phyloP scores from a whole-genome alignment of 1,140 invertebrate species.

The Fopius arisanus region DNA sequence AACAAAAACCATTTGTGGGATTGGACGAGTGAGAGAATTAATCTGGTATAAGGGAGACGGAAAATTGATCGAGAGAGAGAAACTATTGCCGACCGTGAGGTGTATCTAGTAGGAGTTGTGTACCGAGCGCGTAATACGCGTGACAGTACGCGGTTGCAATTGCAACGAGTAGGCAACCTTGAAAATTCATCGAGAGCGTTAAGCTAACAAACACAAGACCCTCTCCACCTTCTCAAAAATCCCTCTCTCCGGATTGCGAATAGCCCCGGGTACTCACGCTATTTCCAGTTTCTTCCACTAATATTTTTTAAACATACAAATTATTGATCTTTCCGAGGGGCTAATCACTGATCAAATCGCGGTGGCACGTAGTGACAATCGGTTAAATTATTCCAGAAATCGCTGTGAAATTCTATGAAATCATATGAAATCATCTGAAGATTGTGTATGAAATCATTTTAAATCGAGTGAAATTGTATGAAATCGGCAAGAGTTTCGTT shows the following conservation, averaged over 20 bases:
- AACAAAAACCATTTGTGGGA: not conserved
- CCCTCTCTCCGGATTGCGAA: constrained; percentile 27
- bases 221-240: constrained; percentile 40
- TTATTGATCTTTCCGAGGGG: too few relatives aligned
- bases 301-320: too few relatives aligned
- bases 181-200: constrained; percentile 36
- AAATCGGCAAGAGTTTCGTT: too few relatives aligned
- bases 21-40: not conserved
- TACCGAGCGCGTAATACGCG: constrained; percentile 18
- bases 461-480: too few relatives aligned
- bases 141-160: constrained; percentile 31
- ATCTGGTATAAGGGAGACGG: constrained; percentile 9
- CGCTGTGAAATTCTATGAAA: too few relatives aligned
- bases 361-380: too few relatives aligned
- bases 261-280: constrained; percentile 26
- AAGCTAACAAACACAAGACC: constrained; percentile 5
- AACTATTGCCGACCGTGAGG: not conserved
- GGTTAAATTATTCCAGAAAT: too few relatives aligned
- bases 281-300: too few relatives aligned
- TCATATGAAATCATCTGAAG: too few relatives aligned
- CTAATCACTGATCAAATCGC: too few relatives aligned
- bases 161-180: constrained; percentile 40
- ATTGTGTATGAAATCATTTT: too few relatives aligned
- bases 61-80: not conserved
- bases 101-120: not conserved